Base-by-base conservation (phyloP, 2,113 vertebrate species). In the Copsychus sechellarum region DNA sequence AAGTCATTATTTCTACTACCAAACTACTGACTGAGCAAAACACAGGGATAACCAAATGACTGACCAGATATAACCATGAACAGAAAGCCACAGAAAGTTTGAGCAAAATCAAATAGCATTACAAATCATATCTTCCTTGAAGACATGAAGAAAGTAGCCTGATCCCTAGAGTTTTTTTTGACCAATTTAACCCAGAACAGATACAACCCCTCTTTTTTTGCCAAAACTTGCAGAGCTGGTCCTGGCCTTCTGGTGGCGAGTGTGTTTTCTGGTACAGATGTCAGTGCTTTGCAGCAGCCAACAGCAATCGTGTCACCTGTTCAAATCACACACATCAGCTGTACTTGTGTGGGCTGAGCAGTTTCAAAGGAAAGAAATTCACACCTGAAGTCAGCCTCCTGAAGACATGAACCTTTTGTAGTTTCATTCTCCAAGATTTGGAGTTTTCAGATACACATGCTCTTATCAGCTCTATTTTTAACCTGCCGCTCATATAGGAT, bases 401-500 rank as follows among this genome's bases (percentile, higher is more conserved):
- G 81, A 88, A 95, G 57, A 96, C 61, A 96, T 31, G 43, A 88
- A 84, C 51, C 73, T 71, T 95, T 83, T 83, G 88, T 67, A 95
- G 72, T 89, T 97, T 88, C 66, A 88, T 72, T 93, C 91, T 83
- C 51, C 80, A 60, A 96, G 95, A 97, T 95, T 96, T 91, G 96
- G 95, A 92, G 97, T 97, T 97, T 96, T 95, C 94, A 97, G 95
- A 97, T 96, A 98, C 38, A 92, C 90, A 96, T 90, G 92, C 96
- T 93, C 96, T 97, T 97, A 98, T 98, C 97, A 98, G 97, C 95
- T 98, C 98, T 98, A 98, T 98, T 98, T 98, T 98, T 98, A 98
- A 97, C 97, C 97, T 98, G 96, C 95, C 51, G 97, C 96, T 98
- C 97, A 97, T 96, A 96, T 85, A 97, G 90, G 96, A 96, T 97